Evolutionary conservation across 1,140 invertebrate species (phyloP).

Genomic region (silkworm (Bombyx mori)): ASM3026992v2 NC_085124.1:7285501-7286000

Average conservation of each 20-base stretch:
- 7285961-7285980: too few relatives aligned
- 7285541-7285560: slow-evolving; percentile 68
- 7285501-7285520: slow-evolving; percentile 71
- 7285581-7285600: slow-evolving; percentile 54
- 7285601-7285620: slow-evolving; percentile 49
- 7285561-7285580: slow-evolving; percentile 71
- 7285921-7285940: too few relatives aligned
- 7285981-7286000: too few relatives aligned
- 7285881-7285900: too few relatives aligned
- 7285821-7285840: too few relatives aligned
- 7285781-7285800: too few relatives aligned
- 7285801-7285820: too few relatives aligned
- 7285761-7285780: too few relatives aligned
- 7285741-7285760: slow-evolving; percentile 7
- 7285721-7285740: slow-evolving; percentile 28
- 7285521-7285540: slow-evolving; percentile 61
- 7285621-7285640: slow-evolving; percentile 41
- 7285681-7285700: slow-evolving; percentile 45
- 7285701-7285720: slow-evolving; percentile 22
- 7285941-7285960: too few relatives aligned
- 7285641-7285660: slow-evolving; percentile 68
- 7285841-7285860: too few relatives aligned
- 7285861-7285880: too few relatives aligned
- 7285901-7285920: too few relatives aligned
- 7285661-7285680: slow-evolving; percentile 67